Evolutionary conservation across 2,797 vertebrate genomes (phyloP), one percentile per base, ranked within the genome.

Genomic region (Phylloscopus collybita): DNA sequence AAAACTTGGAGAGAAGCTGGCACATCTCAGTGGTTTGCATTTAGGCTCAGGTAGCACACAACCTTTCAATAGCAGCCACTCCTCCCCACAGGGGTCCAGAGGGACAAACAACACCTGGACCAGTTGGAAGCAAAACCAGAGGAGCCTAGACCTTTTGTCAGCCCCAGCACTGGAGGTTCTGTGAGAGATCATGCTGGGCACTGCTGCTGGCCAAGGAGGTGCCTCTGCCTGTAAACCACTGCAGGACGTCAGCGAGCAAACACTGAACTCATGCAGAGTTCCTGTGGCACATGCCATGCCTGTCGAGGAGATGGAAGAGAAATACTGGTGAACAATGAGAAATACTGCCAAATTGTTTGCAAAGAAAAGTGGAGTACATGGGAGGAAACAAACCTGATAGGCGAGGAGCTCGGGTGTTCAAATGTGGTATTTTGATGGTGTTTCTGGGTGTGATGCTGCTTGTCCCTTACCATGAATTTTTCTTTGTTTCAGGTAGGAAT

Each of bases 401-500:
- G 10, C 3, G 3, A 32, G 36, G 29, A 56, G 22, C 34, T 88
- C 1, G 0, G 38, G 40, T 45, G 49, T 69, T 81, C 64, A 44
- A 84, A 29, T 49, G 25, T 19, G 65, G 23, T 51, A 6, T 51
- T 94, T 82, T 80, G 10, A 8, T 87, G 50, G 7, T 53, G n/a
- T 38, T 90, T 45, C 34, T 54, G 51, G 34, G 27, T 78, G n/a
- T 88, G 57, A 32, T 92, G 75, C 76, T 91, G 49, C 93, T 89
- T 87, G 38, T 72, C 44, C 59, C 95, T 97, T 94, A 98, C 78
- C 59, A 34, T 97, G 80, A 80, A 86, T 97, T 97, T 88, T 97
- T 97, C 74, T 97, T 96, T 97, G 92, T 97, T 97, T 92, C 97
- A 99, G 99, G 99, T 98, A 99, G 99, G 95, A 99, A 99, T 98